A percentile compares a stretch with the other conserved stretches of the same genome.
These are phyloP conservation scores for Hypselothyrea guttata DNA, from an alignment of 2,888 invertebrate genomes.

Conservation along the genomic window DNA sequence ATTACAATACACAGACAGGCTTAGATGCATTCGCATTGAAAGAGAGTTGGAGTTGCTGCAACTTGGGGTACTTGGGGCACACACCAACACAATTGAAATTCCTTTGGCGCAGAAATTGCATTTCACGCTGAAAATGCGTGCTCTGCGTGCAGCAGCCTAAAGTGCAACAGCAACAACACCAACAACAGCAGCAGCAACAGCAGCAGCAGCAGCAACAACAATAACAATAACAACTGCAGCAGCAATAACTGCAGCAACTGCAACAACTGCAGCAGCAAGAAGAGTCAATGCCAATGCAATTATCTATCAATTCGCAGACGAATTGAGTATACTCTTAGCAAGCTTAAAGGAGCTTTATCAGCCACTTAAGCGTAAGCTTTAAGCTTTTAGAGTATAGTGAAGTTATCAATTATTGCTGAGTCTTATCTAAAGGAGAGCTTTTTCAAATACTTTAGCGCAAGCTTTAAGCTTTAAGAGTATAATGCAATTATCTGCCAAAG, in stretches of 20 bases:
- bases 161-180: slow-evolving; percentile 49
- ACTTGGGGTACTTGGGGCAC: slow-evolving; percentile 35
- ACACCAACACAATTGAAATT: slow-evolving; percentile 77
- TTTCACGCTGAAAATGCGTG: slow-evolving; percentile 82
- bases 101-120: slow-evolving; percentile 80
- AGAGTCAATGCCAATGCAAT: slow-evolving; percentile 15
- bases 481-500: no score
- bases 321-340: slow-evolving; percentile 15
- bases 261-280: slow-evolving; percentile 20
- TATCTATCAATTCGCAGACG: slow-evolving; percentile 13
- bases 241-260: slow-evolving; percentile 36
- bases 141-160: slow-evolving; percentile 79
- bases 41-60: slow-evolving; percentile 6
- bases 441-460: no score
- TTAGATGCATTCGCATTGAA: slow-evolving; percentile 12
- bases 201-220: slow-evolving; percentile 2
- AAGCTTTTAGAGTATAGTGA: no score
- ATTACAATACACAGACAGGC: slow-evolving; percentile 53
- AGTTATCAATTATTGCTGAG: no score
- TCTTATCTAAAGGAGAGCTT: no score
- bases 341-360: not conserved
- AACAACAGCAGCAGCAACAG: slow-evolving; percentile 29
- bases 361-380: no score
- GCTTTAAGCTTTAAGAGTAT: no score
- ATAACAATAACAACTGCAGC: slow-evolving; percentile 68